A percentile compares a stretch with the other conserved stretches of the same genome.
Conservation (phyloP, 2,797 vertebrate species). For the Danionella dracula region DNA sequence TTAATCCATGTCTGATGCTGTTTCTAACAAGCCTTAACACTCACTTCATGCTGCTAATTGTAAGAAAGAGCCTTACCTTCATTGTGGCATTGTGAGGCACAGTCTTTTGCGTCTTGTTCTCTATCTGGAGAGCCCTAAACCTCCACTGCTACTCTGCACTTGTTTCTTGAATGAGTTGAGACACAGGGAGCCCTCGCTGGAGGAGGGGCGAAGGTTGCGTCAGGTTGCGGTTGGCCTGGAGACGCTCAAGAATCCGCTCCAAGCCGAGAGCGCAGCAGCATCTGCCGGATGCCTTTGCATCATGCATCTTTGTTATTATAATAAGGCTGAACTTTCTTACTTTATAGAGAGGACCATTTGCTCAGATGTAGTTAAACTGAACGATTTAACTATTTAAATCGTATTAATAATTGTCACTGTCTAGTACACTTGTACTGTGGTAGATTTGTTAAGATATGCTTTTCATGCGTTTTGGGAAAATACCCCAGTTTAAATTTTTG, state of each 20-base stretch:
- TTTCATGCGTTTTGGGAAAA: no score
- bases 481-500: no score
- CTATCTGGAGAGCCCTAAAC: background rate
- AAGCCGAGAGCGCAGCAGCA: slow-evolving; percentile 21
- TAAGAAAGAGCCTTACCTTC: slow-evolving; percentile 4
- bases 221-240: slow-evolving; percentile 65
- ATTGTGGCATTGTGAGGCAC: background rate
- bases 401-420: no score
- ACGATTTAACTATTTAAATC: no score
- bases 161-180: slow-evolving; percentile 48
- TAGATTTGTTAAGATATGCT: no score
- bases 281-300: background rate
- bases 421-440: no score
- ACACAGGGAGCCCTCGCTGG: slow-evolving; percentile 40
- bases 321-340: no score
- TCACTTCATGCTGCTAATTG: no score
- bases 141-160: slow-evolving; percentile 36
- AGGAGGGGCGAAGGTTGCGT: slow-evolving; percentile 56
- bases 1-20: no score
- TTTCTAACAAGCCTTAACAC: no score
- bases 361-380: no score
- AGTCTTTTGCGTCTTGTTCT: background rate
- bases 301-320: background rate
- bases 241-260: slow-evolving; percentile 57
- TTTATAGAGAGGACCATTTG: no score